A percentile compares a stretch with the other conserved stretches of the same genome.
Conservation (phyloP, 2,113 vertebrate species). For the Muscicapa adusta region DNA sequence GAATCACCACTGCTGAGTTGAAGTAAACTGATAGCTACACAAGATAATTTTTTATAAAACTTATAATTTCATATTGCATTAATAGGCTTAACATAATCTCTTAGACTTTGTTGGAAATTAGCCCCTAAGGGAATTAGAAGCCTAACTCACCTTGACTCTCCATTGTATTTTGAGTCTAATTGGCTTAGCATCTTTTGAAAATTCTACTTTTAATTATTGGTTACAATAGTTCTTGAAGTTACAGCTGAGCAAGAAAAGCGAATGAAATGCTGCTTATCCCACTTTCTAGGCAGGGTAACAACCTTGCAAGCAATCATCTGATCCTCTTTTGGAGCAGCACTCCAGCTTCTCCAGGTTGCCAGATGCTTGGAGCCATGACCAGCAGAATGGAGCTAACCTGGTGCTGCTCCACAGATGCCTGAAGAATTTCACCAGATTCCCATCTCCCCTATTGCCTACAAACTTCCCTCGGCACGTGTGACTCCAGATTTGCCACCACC, state of each 20-base stretch:
- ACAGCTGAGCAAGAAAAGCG: not conserved
- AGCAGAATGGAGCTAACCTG: not conserved
- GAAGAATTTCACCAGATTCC: not conserved
- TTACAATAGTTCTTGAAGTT: constrained; percentile 7
- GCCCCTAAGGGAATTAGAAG: constrained; percentile 42
- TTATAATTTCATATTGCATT: constrained; percentile 42
- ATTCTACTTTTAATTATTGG: constrained; percentile 33
- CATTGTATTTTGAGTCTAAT: constrained; percentile 50
- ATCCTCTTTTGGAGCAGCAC: not conserved
- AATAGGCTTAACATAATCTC: constrained; percentile 49
- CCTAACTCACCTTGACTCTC: constrained; percentile 58
- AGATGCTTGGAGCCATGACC: not conserved
- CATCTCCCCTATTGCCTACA: not conserved
- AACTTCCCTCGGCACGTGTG: rapidly evolving
- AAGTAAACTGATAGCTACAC: constrained; percentile 19
- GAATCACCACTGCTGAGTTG: not conserved
- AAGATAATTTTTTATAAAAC: constrained; percentile 29
- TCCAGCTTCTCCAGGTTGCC: not conserved
- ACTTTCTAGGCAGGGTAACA: not conserved
- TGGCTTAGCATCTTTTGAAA: constrained; percentile 43
- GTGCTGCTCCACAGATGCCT: not conserved
- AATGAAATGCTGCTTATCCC: not conserved
- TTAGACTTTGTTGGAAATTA: constrained; percentile 46
- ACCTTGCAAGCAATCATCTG: not conserved
- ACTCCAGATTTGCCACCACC: not conserved